A percentile compares a stretch with the other conserved stretches of the same genome.
These are phyloP conservation scores for Syndactyla subalaris DNA, from an alignment of 2,797 vertebrate species.

Conservation along the genomic window DNA sequence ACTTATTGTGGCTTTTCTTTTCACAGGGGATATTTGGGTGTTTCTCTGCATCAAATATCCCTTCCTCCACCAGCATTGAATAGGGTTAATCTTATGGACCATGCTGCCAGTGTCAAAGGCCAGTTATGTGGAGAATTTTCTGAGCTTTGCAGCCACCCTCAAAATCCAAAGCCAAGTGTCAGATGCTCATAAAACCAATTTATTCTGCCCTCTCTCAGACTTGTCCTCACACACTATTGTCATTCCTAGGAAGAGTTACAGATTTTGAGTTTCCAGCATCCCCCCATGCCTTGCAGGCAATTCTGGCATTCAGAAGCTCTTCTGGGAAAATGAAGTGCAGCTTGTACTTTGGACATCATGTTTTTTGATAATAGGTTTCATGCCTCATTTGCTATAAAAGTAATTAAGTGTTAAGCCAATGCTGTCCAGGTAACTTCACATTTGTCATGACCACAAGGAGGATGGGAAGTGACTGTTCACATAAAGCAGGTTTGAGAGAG, in stretches of 20 bases:
- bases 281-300: not conserved
- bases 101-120: not conserved
- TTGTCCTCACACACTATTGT: not conserved
- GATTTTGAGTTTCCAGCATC: not conserved
- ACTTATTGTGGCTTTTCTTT: not conserved
- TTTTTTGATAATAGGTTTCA: conserved; percentile 65
- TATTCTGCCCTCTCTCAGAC: not conserved
- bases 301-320: not conserved
- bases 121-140: not conserved
- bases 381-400: conserved; percentile 64
- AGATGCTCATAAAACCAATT: not conserved
- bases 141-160: not conserved
- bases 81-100: not conserved
- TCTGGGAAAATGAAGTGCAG: conserved; percentile 17
- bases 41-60: not conserved
- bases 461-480: not conserved
- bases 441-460: conserved; percentile 39
- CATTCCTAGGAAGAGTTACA: not conserved
- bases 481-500: not conserved
- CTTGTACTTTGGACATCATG: not conserved
- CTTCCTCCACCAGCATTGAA: not conserved
- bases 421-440: not conserved
- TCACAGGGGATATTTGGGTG: not conserved
- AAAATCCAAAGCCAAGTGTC: not conserved
- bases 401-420: conserved; percentile 52